Evolutionary conservation across 2,113 vertebrate genomes (phyloP).

Genomic region (Semnornis frantzii): DNA sequence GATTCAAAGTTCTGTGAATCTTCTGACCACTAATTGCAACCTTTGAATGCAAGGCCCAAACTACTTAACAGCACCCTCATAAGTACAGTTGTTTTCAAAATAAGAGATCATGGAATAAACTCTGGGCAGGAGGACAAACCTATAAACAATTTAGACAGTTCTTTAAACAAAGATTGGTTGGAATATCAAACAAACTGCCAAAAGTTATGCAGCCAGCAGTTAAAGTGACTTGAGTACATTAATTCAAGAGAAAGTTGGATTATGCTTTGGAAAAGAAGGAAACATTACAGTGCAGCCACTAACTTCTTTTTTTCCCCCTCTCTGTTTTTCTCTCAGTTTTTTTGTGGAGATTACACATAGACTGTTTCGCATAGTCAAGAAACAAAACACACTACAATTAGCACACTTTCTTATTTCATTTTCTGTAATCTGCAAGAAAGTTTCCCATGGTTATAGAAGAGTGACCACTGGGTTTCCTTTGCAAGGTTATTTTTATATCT

Average conservation of each 20-base stretch:
- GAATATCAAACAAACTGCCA: conserved; percentile 61
- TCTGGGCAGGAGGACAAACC: conserved; percentile 54
- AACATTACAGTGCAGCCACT: background rate
- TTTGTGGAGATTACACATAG: background rate
- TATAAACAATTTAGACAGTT: conserved; percentile 61
- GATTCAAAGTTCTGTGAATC: background rate
- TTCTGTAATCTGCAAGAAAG: background rate
- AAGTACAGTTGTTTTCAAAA: conserved; percentile 52
- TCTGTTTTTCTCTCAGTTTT: too few species aligned
- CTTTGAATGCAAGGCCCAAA: background rate
- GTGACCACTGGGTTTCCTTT: conserved; percentile 3
- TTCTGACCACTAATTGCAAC: background rate
- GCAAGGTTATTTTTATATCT: background rate
- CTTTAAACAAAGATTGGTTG: conserved; percentile 51
- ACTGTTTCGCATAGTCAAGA: background rate
- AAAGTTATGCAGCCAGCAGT: conserved; percentile 40
- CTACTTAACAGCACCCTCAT: background rate
- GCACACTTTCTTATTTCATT: conserved; percentile 10
- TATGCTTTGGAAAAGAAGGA: conserved; percentile 51
- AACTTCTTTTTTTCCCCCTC: background rate
- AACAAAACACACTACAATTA: conserved; percentile 16
- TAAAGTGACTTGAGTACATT: conserved; percentile 51
- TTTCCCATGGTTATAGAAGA: background rate
- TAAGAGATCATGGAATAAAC: conserved; percentile 37
- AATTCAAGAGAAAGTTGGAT: conserved; percentile 57